Base-by-base conservation (phyloP, 2,888 invertebrate species). In the Athripsodes cinereus region DNA sequence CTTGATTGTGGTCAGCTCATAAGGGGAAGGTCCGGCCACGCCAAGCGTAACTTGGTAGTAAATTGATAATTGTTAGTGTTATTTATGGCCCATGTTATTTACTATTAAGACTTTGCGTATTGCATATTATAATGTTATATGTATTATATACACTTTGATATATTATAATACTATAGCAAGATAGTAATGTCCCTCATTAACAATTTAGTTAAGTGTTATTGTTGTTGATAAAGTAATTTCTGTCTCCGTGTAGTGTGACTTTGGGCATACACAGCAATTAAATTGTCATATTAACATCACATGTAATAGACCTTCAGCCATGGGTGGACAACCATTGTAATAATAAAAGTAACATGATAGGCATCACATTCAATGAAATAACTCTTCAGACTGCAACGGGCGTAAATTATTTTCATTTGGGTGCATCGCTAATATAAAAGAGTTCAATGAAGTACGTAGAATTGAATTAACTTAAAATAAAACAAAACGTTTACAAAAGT, bases 151-250 rank as follows among this genome's bases (percentile, higher is more conserved):
- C n/a, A n/a, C n/a, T n/a, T n/a, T n/a, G n/a, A n/a, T n/a, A n/a
- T n/a, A 40, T 40, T 40, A 40, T 40, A 3, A 40, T 40, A 40
- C 3, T 40, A 40, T 40, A 16, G 40, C 40, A 13, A n/a, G 2
- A 40, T 40, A 13, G 2, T 13, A 40, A 47, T 11, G 21, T 31
- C 51, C 51, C 51, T 22, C 6, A 51, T 31, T 31, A 51, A 22
- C 51, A 51, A 22, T 51, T 31, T 51, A 31, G 11, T 18, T 20
- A 31, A 51, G 51, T 31, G 51, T 51, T 22, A 22, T 22, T 40
- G 52, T 22, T 40, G 52, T 26, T 22, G 53, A 53, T 53, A 46
- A 44, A 53, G 53, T 53, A 53, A 53, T 53, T 53, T 26, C 46
- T 21, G 34, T 22, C 46, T 19, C 46, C 18, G 46, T 53, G 20